Evolutionary conservation across 2,113 vertebrate genomes (phyloP).

Genomic region (Phainopepla nitens): DNA sequence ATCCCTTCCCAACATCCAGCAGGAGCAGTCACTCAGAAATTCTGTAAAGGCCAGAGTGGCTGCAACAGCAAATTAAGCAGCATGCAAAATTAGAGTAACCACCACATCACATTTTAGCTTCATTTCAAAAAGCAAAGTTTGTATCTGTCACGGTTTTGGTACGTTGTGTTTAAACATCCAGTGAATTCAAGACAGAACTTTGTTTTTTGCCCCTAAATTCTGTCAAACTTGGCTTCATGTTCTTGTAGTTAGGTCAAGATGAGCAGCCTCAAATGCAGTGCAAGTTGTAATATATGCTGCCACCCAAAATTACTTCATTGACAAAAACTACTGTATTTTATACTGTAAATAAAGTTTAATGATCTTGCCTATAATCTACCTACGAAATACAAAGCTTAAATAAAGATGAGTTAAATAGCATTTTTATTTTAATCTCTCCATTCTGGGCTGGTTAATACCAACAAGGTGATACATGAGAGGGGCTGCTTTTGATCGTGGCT

Average conservation of each 20-base stretch:
- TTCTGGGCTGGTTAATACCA: conserved; percentile 16
- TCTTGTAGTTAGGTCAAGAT: not conserved
- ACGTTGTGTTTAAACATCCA: not conserved
- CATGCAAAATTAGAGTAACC: not conserved
- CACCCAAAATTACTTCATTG: conserved; percentile 14
- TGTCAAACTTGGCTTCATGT: conserved; percentile 52
- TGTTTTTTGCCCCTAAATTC: conserved; percentile 23
- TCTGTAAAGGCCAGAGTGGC: not conserved
- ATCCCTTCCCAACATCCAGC: not conserved
- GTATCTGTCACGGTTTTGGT: not conserved
- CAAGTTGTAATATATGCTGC: conserved; percentile 56
- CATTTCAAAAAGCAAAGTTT: not conserved
- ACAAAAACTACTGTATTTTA: conserved; percentile 53
- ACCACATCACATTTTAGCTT: not conserved
- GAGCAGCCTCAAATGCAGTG: conserved; percentile 29
- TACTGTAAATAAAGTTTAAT: conserved; percentile 67
- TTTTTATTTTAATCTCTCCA: conserved; percentile 40
- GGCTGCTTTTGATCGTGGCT: not conserved
- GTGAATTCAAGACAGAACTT: not conserved
- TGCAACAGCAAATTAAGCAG: not conserved
- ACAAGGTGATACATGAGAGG: not conserved
- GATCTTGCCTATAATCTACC: conserved; percentile 62
- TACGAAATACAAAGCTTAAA: conserved; percentile 62
- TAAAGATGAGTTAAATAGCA: conserved; percentile 63
- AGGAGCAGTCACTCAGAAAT: not conserved